Percentiles rank a stretch among this genome's conserved stretches.
Evolutionary conservation across 2,113 vertebrate species (phyloP).

Genomic region (Protobothrops mucrosquamatus): DNA sequence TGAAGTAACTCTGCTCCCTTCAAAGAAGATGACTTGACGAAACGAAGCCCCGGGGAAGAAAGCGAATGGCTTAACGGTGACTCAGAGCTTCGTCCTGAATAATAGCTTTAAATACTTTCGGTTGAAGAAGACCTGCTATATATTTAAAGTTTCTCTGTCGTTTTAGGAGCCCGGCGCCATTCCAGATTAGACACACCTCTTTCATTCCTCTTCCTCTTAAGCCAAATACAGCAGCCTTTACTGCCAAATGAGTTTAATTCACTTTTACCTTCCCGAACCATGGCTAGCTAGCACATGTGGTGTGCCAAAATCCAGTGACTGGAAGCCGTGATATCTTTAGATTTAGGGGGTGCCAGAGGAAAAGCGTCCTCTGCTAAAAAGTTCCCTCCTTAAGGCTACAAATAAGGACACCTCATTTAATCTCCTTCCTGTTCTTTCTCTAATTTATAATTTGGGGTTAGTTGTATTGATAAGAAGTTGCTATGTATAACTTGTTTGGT

Average conservation of each 20-base stretch:
- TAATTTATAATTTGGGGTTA: not conserved
- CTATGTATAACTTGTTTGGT: not conserved
- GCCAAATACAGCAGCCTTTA: not conserved
- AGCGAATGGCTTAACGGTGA: not conserved
- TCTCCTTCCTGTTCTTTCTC: not conserved
- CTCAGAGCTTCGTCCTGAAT: not conserved
- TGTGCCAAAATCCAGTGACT: not conserved
- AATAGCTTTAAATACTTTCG: not conserved
- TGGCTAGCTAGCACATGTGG: not conserved
- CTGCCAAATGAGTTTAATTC: not conserved
- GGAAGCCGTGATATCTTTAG: not conserved
- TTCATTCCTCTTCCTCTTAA: not conserved
- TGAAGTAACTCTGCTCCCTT: not conserved
- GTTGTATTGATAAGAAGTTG: not conserved
- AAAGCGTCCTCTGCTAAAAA: not conserved
- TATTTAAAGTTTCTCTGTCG: not conserved
- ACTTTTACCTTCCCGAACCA: not conserved
- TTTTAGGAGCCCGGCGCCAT: not conserved
- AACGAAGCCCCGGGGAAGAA: not conserved
- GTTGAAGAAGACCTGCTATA: not conserved
- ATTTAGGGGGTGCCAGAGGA: not conserved
- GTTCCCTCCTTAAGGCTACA: not conserved
- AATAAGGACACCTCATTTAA: not conserved
- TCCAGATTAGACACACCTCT: not conserved
- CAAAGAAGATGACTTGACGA: not conserved